Evolutionary conservation across 2,113 vertebrate genomes (phyloP).

Genomic region (Pangasianodon gigas): DNA sequence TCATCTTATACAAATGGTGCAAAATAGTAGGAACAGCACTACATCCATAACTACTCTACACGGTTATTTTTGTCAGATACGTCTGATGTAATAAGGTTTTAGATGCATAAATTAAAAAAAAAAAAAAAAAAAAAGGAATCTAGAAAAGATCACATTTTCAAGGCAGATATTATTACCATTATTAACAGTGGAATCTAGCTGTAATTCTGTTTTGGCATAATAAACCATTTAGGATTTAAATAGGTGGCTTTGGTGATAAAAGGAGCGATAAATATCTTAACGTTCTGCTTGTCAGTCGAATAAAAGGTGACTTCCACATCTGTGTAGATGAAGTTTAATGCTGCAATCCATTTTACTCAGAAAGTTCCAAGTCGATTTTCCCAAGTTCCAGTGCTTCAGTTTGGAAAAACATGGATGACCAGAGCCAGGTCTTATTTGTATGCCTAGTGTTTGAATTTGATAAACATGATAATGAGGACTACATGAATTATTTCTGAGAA

Average conservation of each 20-base stretch:
- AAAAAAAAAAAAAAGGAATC: background rate
- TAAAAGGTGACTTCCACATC: background rate
- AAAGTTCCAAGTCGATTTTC: too few species aligned
- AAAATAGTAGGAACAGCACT: background rate
- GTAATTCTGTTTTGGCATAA: background rate
- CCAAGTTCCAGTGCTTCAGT: background rate
- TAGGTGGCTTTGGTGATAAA: background rate
- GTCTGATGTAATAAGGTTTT: background rate
- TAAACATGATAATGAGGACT: background rate
- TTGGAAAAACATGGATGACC: background rate
- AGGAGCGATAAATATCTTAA: background rate
- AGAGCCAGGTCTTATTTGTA: background rate
- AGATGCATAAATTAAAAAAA: background rate
- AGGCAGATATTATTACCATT: background rate
- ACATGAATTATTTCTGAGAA: background rate
- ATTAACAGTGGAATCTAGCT: background rate
- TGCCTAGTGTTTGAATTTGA: background rate
- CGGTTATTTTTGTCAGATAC: background rate
- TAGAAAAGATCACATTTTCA: background rate
- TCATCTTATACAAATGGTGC: slow-evolving; percentile 29
- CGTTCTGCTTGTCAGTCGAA: background rate
- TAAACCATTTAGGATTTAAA: background rate
- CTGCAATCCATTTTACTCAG: background rate
- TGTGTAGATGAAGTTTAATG: background rate
- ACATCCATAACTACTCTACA: slow-evolving; percentile 12